Evolutionary conservation across 2,888 invertebrate species (phyloP).

Genomic region (Drosophila setosimentum): DNA sequence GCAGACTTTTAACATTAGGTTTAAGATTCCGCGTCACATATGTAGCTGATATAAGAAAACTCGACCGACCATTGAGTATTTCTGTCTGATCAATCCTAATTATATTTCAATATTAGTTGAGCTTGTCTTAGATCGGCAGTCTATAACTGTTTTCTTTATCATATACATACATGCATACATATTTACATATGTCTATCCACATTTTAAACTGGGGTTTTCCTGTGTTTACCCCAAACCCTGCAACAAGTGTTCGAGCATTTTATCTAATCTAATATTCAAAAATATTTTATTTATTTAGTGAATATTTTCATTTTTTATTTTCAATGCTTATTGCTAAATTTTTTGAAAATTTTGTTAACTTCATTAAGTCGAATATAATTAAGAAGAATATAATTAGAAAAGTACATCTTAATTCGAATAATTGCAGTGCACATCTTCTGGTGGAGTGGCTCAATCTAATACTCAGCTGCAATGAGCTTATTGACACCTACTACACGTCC

Average conservation of each 20-base stretch:
- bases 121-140: background rate
- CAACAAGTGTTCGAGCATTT: background rate
- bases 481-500: constrained; percentile 92
- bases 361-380: background rate
- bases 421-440: constrained; percentile 92
- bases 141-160: background rate
- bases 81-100: background rate
- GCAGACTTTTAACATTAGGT: too few relatives aligned
- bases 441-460: constrained; percentile 97
- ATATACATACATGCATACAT: background rate
- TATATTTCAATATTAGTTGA: background rate
- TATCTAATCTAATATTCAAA: background rate
- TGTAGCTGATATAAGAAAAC: background rate
- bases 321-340: background rate
- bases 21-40: too few relatives aligned
- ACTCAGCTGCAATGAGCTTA: constrained; percentile 92
- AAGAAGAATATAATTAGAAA: background rate
- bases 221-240: background rate
- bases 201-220: background rate
- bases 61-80: background rate
- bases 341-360: background rate
- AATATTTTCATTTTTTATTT: background rate
- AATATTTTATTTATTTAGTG: background rate
- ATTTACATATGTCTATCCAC: background rate
- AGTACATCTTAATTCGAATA: background rate